Evolutionary conservation across 2,113 vertebrate species (phyloP), one percentile per base, ranked within the genome.

Genomic region (Oophaga pumilio): DNA sequence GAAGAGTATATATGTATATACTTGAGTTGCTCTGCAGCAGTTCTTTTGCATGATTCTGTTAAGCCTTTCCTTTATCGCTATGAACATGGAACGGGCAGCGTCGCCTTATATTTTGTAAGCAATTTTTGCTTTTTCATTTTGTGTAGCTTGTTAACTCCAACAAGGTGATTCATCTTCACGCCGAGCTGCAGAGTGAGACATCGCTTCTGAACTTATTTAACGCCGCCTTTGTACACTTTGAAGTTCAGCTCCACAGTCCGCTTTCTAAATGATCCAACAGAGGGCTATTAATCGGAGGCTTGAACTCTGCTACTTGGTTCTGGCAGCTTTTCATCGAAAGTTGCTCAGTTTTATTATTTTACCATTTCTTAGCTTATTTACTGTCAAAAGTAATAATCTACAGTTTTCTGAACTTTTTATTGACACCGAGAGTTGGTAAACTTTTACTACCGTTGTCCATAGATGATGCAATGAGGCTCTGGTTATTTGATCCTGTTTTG

Each of bases 141-240:
- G 28, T 66, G 80, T 2, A 50, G 20, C 73, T 85, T 66, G 84
- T 77, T 77, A 64, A 33, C 62, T 85, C 50, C 57, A 84, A 84
- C 82, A 84, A 74, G 20, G 56, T 64, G 26, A 64, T 85, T 76
- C 20, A 76, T 68, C 76, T 86, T 78, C n/a, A 86, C 53, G 85
- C 59, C 17, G 28, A 66, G 80, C 60, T 66, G 80, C 68, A 50
- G 52, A 68, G 59, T 82, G 43, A 68, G 80, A 68, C 60, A 82
- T 82, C 18, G 60, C 59, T 82, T 10, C 13, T 10, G 8, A 82
- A 82, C 62, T 66, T 82, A 52, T 66, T 24, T 66, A 50, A 82
- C 50, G 59, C 60, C 9, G 22, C 26, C 43, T 66, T 82, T 82
- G 33, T 17, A 2, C 33, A 5, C 33, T 43, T 43, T 43, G 22